A percentile compares a stretch with the other conserved stretches of the same genome.
Evolutionary conservation across 2,113 vertebrate genomes (phyloP).

Genomic region (Tachysurus fulvidraco): DNA sequence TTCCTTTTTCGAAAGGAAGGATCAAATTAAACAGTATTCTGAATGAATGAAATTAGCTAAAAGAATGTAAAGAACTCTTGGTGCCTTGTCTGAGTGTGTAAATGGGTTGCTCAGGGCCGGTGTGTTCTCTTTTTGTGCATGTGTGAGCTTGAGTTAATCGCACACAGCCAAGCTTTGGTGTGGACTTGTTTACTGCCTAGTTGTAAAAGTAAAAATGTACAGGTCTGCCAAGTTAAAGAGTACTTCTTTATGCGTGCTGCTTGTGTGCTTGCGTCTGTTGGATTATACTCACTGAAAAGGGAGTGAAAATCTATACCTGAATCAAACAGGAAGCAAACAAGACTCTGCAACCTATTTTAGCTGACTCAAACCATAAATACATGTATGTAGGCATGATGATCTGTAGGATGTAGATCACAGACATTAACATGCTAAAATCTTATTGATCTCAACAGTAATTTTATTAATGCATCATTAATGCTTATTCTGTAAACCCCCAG

Average conservation of each 20-base stretch:
- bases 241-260: slow-evolving; percentile 2
- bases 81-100: background rate
- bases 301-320: background rate
- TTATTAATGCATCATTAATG: background rate
- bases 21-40: background rate
- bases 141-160: slow-evolving; percentile 50
- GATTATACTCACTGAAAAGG: background rate
- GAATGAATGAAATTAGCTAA: slow-evolving; percentile 1
- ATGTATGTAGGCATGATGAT: background rate
- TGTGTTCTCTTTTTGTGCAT: slow-evolving; percentile 31
- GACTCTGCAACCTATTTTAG: background rate
- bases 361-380: background rate
- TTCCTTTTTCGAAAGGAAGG: background rate
- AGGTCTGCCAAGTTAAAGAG: slow-evolving; percentile 32
- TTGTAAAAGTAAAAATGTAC: slow-evolving; percentile 50
- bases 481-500: background rate
- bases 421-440: background rate
- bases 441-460: too few species aligned
- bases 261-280: slow-evolving; percentile 16
- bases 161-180: slow-evolving; percentile 40
- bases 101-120: background rate
- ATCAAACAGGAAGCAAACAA: background rate
- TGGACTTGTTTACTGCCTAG: slow-evolving; percentile 35
- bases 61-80: slow-evolving; percentile 11
- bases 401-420: background rate